These are phyloP conservation scores for Busarellus nigricollis DNA, from an alignment of 2,797 vertebrate species.

Conservation along the genomic window DNA sequence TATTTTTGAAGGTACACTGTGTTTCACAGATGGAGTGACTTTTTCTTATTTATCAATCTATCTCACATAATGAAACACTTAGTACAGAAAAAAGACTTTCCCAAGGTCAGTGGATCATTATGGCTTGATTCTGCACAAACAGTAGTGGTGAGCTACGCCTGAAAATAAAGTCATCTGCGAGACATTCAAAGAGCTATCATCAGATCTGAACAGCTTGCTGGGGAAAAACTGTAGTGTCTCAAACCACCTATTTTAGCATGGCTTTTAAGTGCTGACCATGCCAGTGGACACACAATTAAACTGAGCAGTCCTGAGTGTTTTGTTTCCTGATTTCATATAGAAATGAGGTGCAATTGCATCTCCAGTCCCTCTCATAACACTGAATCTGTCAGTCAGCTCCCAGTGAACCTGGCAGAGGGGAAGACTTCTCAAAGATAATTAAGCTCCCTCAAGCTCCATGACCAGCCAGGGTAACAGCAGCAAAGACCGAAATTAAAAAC, in stretches of 20 bases:
- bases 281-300: neutral
- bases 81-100: neutral
- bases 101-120: neutral
- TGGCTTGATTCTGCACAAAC: neutral
- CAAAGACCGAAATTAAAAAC: neutral
- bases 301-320: neutral
- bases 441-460: neutral
- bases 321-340: neutral
- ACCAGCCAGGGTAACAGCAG: neutral
- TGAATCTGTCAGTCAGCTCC: neutral
- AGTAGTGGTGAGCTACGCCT: neutral
- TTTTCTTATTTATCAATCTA: neutral
- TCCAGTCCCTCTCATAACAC: neutral
- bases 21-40: neutral
- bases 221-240: neutral
- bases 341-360: neutral
- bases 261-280: neutral
- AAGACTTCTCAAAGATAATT: neutral
- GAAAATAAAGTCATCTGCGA: neutral
- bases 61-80: neutral
- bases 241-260: neutral
- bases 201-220: neutral
- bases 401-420: neutral
- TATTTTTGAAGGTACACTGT: neutral
- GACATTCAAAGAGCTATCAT: neutral